These are phyloP conservation scores for Poeciliopsis presidionis DNA, from an alignment of 2,797 vertebrate genomes.

Conservation along the genomic window DNA sequence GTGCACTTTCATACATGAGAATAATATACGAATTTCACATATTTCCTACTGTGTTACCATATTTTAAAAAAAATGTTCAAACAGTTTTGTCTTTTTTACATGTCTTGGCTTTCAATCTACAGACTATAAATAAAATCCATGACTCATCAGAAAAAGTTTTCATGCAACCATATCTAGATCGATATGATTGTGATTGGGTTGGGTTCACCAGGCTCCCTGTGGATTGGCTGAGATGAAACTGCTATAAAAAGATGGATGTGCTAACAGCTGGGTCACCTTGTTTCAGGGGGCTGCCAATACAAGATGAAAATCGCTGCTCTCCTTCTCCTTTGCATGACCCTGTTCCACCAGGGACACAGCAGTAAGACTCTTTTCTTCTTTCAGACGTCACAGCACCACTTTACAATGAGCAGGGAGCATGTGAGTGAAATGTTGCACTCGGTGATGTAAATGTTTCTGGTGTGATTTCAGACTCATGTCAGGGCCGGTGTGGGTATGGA, in stretches of 20 bases:
- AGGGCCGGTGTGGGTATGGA: constrained; percentile 65
- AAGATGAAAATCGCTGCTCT: constrained; percentile 71
- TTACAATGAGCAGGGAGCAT: not conserved
- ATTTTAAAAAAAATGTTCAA: not conserved
- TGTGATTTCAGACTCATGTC: constrained; percentile 66
- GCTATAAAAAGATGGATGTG: constrained; percentile 62
- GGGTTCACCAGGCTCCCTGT: not conserved
- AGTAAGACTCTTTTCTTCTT: constrained; percentile 65
- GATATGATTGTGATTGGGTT: constrained; percentile 5
- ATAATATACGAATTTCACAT: not conserved
- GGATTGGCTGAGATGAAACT: constrained; percentile 30
- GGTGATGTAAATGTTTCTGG: constrained; percentile 1
- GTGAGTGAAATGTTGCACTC: not conserved
- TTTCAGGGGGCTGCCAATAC: constrained; percentile 29
- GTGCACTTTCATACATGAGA: not conserved
- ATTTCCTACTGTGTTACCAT: not conserved
- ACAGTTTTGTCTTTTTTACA: not conserved
- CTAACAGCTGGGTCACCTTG: constrained; percentile 12
- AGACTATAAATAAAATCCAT: not conserved
- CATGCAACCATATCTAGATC: not conserved
- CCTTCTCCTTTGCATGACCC: constrained; percentile 60
- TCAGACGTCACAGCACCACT: not conserved
- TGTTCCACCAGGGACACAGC: constrained; percentile 66
- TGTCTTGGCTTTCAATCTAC: not conserved
- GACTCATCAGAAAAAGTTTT: not conserved